phyloP scores from a whole-genome alignment of 1,140 invertebrate species.

The Heterodera carotae region DNA sequence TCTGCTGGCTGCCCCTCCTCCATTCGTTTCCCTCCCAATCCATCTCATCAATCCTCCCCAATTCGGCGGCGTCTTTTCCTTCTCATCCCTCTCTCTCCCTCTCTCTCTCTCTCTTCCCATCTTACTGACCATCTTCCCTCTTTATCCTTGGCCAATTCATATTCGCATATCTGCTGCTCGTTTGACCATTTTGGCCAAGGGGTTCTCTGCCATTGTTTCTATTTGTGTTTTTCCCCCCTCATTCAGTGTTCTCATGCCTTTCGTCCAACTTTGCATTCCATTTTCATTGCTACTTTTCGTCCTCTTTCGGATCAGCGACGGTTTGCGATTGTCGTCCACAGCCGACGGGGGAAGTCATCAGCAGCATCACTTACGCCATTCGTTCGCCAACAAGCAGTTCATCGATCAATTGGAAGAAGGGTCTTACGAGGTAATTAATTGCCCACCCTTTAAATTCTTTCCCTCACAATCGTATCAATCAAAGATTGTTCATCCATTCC shows the following conservation, averaged over 20 bases:
- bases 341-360: not conserved
- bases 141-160: constrained; percentile 23
- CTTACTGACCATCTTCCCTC: not conserved
- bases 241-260: not conserved
- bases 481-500: constrained; percentile 62
- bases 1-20: not conserved
- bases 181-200: not conserved
- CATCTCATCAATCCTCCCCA: constrained; percentile 9
- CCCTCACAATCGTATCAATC: constrained; percentile 14
- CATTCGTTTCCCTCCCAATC: not conserved
- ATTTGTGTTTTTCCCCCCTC: not conserved
- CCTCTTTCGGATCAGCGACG: not conserved
- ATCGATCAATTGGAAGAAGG: constrained; percentile 59
- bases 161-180: constrained; percentile 14
- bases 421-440: constrained; percentile 48
- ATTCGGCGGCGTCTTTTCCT: not conserved
- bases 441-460: constrained; percentile 17
- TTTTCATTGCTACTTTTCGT: not conserved
- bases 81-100: not conserved
- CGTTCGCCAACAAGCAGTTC: constrained; percentile 62
- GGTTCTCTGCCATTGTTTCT: constrained; percentile 3
- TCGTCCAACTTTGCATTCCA: not conserved
- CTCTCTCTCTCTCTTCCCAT: not conserved
- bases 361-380: constrained; percentile 52
- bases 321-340: not conserved